Base-by-base conservation (phyloP, 2,888 invertebrate species). In the Oithona nana region DNA sequence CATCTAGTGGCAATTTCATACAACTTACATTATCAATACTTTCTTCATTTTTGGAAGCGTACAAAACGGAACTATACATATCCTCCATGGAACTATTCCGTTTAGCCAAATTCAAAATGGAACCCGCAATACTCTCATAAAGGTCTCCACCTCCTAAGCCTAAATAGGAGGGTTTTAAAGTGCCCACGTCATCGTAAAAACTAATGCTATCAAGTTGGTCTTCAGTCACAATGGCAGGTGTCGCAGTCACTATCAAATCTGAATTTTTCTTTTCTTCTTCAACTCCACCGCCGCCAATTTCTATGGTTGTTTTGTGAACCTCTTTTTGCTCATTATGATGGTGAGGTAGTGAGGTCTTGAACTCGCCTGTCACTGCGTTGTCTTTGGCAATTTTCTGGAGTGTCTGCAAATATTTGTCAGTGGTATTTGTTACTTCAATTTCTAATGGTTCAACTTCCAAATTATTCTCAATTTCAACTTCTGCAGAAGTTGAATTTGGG, bases 61-160 rank as follows among this genome's bases (percentile, higher is more conserved):
- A 39, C 8, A 39, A 16, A 6, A 39, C 16, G 39, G 39, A 39
- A 11, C 8, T 11, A 16, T 39, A 39, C 39, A 39, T 39, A 16
- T 39, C 39, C 39, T 39, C 39, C 39, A 39, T 39, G 39, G 39
- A 39, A 11, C 39, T 39, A 16, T 39, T 39, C 16, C 39, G 6
- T 39, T 39, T 24, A 11, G 54, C 54, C 54, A 54, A 26, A 26
- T 54, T 54, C 24, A 54, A 26, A 26, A 54, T 54, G 54, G 54
- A 54, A 16, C 54, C 54, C 13, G 54, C 54, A 4, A 54, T 54
- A 26, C 54, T 54, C 26, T 54, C 54, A 22, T 54, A 54, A 16
- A 54, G 26, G 26, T 54, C 54, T 3, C 24, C 54, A 3, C 54
- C 54, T 8, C n/a, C 3, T 4, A 22, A 20, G 50, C 50, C 50